These are phyloP conservation scores for Apantesis nais DNA, from an alignment of 2,888 invertebrate species.

Conservation along the genomic window DNA sequence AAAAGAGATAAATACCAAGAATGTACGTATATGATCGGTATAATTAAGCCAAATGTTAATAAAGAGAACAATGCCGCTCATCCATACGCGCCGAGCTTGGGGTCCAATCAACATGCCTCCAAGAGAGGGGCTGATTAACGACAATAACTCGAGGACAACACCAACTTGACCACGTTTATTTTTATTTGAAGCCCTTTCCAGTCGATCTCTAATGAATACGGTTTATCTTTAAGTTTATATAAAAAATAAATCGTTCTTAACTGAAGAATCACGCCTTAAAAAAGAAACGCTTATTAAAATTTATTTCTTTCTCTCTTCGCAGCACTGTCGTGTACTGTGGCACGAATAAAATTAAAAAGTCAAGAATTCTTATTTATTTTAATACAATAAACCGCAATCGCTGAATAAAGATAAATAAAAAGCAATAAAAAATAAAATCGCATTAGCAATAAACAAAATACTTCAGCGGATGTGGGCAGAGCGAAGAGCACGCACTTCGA, in stretches of 20 bases:
- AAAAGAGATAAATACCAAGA: slow-evolving; percentile 44
- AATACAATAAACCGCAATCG: slow-evolving; percentile 86
- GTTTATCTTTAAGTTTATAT: slow-evolving; percentile 84
- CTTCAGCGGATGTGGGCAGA: slow-evolving; percentile 86
- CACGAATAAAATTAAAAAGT: slow-evolving; percentile 85
- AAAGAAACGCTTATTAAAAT: slow-evolving; percentile 86
- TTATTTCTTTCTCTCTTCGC: slow-evolving; percentile 84
- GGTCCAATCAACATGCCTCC: slow-evolving; percentile 76
- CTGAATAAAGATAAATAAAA: slow-evolving; percentile 86
- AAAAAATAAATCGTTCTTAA: slow-evolving; percentile 85
- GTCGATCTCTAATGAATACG: slow-evolving; percentile 85
- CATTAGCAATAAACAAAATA: slow-evolving; percentile 87
- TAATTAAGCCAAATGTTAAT: slow-evolving; percentile 72
- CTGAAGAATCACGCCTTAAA: slow-evolving; percentile 86
- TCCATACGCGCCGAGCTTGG: slow-evolving; percentile 51
- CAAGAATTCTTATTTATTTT: slow-evolving; percentile 86
- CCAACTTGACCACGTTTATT: slow-evolving; percentile 80
- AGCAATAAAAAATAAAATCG: slow-evolving; percentile 86
- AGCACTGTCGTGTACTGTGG: slow-evolving; percentile 83
- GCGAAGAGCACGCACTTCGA: slow-evolving; percentile 70
- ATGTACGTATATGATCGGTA: slow-evolving; percentile 58
- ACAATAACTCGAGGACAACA: slow-evolving; percentile 83
- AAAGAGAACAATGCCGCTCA: slow-evolving; percentile 68
- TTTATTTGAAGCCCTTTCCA: slow-evolving; percentile 83
- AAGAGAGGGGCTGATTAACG: slow-evolving; percentile 76